Evolutionary conservation across 2,797 vertebrate genomes (phyloP), one percentile per base, ranked within the genome.

Genomic region (Gouania willdenowi): DNA sequence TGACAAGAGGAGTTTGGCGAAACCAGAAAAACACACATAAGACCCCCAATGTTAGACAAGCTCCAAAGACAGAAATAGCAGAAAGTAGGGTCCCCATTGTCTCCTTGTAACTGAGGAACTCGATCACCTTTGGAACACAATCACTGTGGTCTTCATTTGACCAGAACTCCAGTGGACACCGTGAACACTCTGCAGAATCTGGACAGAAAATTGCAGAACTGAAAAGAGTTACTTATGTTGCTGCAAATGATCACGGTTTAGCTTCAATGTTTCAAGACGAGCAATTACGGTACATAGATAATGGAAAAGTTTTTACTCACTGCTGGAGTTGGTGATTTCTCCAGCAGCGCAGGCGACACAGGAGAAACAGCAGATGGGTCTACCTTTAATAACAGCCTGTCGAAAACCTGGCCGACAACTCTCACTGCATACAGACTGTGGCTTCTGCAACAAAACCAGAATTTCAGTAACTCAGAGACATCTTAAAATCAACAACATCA

Each of bases 341-440:
- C 87, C 88, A 28, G 67, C 72, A 20, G 82, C 75, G 46, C 88
- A 90, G 18, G 53, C 21, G 5, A 88, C 25, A 36, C 88, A 90
- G 48, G 74, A 79, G 49, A 88, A 90, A 52, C 86, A 88, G 60
- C 87, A 90, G 31, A 73, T 44, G 22, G 87, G 88, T 66, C 83
- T 86, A 1, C 80, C 84, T 72, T 78, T 83, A 21, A 88, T 81
- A 11, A 60, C 47, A 36, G 81, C 85, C 41, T 85, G 82, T 3
- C 84, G 71, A 52, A 79, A 85, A 41, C 87, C 88, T 48, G 79
- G 65, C 1, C 10, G 48, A 38, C 87, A 90, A 27, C 77, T 86
- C 30, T 84, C 69, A 74, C 84, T 89, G 58, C 88, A 89, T 41
- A 87, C 71, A 22, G 88, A 88, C 35, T 11, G 43, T 1, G 85